A percentile compares a stretch with the other conserved stretches of the same genome.
phyloP scores from a whole-genome alignment of 2,113 vertebrate genomes.

The Alligator mississippiensis region DNA sequence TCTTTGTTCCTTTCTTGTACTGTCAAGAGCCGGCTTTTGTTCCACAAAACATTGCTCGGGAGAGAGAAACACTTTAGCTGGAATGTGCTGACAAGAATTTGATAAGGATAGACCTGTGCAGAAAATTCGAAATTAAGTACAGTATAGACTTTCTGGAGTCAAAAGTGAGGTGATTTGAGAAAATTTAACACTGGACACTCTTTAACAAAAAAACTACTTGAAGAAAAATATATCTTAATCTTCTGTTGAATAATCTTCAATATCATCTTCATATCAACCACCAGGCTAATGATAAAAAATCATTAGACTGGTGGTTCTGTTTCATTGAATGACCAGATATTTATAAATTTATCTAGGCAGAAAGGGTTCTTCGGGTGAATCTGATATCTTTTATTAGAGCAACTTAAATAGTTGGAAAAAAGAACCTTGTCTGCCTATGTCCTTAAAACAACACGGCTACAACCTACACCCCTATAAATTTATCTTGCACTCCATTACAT shows the following conservation, averaged over 20 bases:
- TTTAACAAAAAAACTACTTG: neutral
- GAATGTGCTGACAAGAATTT: conserved; percentile 67
- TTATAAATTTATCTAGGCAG: too few species aligned
- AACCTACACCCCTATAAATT: neutral
- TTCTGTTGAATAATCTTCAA: neutral
- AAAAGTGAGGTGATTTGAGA: neutral
- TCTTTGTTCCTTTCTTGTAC: neutral
- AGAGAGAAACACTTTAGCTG: conserved; percentile 16
- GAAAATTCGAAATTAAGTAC: conserved; percentile 36
- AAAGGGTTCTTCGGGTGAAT: too few species aligned
- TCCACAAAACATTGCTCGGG: conserved; percentile 53
- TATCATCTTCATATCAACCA: neutral
- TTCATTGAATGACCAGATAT: too few species aligned
- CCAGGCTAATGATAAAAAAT: too few species aligned
- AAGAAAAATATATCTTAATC: neutral
- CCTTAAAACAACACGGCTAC: too few species aligned
- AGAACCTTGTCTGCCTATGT: too few species aligned
- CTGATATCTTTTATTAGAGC: too few species aligned
- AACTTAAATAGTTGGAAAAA: too few species aligned
- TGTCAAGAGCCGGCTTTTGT: neutral
- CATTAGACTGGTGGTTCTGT: too few species aligned
- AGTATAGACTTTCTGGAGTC: neutral
- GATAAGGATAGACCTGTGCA: conserved; percentile 37
- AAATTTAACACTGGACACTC: neutral
- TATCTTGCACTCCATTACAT: neutral